These are phyloP conservation scores for Podabrus alpinus DNA, from an alignment of 2,888 invertebrate genomes.

Conservation along the genomic window DNA sequence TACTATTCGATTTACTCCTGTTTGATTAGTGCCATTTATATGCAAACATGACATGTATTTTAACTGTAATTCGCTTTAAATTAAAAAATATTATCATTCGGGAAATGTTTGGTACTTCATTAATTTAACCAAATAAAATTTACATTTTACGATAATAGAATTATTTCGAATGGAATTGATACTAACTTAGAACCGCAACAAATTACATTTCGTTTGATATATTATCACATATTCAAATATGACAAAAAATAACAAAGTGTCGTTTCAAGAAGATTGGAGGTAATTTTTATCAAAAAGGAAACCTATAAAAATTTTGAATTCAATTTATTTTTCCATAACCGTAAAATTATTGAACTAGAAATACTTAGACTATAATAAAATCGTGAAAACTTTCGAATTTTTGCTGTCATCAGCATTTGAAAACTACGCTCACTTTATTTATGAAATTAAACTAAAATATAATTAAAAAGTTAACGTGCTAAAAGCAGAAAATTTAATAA, in stretches of 20 bases:
- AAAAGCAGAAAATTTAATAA: neutral
- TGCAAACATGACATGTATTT: constrained; percentile 12
- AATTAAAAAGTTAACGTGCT: neutral
- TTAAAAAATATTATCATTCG: constrained; percentile 1
- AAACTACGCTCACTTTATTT: neutral
- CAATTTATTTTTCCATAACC: constrained; percentile 28
- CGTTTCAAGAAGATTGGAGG: neutral
- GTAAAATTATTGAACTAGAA: constrained; percentile 30
- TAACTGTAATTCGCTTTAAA: constrained; percentile 6
- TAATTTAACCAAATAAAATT: neutral
- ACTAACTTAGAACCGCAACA: neutral
- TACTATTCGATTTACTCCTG: constrained; percentile 16
- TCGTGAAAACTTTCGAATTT: constrained; percentile 11
- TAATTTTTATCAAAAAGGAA: constrained; percentile 8
- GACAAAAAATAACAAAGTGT: neutral
- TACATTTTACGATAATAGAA: neutral
- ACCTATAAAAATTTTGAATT: constrained; percentile 23
- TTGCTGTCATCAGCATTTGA: neutral
- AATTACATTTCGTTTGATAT: neutral
- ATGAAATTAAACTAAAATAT: neutral
- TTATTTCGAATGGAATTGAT: neutral
- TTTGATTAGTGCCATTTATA: constrained; percentile 10
- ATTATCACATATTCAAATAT: neutral
- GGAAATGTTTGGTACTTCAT: neutral
- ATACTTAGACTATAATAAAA: constrained; percentile 22